Evolutionary conservation across 2,888 invertebrate genomes (phyloP), one percentile per base, ranked within the genome.

Genomic region (Pilophorus perplexus): DNA sequence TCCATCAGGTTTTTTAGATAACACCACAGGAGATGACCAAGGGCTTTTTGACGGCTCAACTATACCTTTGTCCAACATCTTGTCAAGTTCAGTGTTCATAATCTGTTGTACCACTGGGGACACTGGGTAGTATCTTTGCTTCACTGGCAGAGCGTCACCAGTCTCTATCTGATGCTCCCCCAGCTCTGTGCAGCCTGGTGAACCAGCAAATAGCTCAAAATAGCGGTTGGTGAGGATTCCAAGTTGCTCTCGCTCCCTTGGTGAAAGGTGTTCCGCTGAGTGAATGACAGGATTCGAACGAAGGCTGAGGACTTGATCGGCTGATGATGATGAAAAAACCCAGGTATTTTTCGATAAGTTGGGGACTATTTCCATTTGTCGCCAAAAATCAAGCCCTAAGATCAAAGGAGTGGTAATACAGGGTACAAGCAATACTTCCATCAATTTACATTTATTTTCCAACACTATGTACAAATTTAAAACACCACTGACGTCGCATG

Each of bases 1-100:
- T 10, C 71, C 71, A 64, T 71, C 65, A 22, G 60, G 55, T 57
- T 74, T 74, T 22, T 68, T 69, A 2, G 72, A 70, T 6, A 73
- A 38, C 0, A 73, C 37, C 8, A 73, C 71, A 1, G 72, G 73
- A 23, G 73, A 71, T n/a, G 70, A 69, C 73, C 73, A 74, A 6
- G 71, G 68, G 54, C 71, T 72, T 5, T 69, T 68, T 6, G 71
- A 71, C 6, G 72, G 71, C 46, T 67, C 68, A 2, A 74, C 71
- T 1, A 74, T 70, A 3, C 71, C 72, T 8, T 68, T 27, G 6
- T 33, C 57, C 14, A 74, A 42, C 73, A 73, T 72, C 1, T 69
- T 44, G 23, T 73, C 71, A 5, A 73, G 48, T 59, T 72, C 73
- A 8, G 62, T 46, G 44, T 72, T 57, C 1, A 72, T 46, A 2